phyloP scores from a whole-genome alignment of 92 coral and sea anemone genomes.

The Zoanthus sansibaricus region DNA sequence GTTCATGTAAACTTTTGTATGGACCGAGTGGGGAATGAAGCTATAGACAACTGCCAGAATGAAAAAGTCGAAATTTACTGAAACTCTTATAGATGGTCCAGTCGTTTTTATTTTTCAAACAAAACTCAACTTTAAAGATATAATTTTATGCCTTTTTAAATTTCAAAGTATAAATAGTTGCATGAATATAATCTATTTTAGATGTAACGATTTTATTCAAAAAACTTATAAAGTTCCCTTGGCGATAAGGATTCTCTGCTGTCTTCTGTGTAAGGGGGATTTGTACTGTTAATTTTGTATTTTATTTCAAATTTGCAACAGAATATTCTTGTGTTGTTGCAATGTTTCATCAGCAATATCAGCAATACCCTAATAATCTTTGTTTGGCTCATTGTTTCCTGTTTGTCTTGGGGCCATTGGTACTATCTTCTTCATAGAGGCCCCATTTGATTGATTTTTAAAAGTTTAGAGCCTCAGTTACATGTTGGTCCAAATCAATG shows the following conservation, averaged over 20 bases:
- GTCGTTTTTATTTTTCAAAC: neutral
- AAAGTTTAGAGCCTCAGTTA: slow-evolving; percentile 38
- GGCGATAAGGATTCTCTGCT: too few species aligned
- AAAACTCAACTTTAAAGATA: neutral
- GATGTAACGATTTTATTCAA: too few species aligned
- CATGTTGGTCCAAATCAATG: slow-evolving; percentile 10
- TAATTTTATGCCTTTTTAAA: neutral
- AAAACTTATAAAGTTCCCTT: too few species aligned
- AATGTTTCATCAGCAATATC: neutral
- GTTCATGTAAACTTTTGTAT: slow-evolving; percentile 72
- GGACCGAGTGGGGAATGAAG: slow-evolving; percentile 40
- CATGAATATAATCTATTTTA: too few species aligned
- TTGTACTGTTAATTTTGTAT: neutral
- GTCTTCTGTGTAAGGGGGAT: too few species aligned
- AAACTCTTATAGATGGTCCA: neutral
- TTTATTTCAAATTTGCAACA: neutral
- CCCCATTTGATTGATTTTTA: neutral
- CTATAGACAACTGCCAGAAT: slow-evolving; percentile 18
- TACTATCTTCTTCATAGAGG: too few species aligned
- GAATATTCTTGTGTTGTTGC: neutral
- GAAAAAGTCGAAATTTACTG: slow-evolving; percentile 6
- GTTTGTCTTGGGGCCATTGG: too few species aligned
- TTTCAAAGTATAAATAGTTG: neutral
- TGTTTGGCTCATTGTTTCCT: too few species aligned
- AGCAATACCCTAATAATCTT: too few species aligned